Conservation (phyloP, 2,797 vertebrate genomes). For the Eulemur albifrons region DNA sequence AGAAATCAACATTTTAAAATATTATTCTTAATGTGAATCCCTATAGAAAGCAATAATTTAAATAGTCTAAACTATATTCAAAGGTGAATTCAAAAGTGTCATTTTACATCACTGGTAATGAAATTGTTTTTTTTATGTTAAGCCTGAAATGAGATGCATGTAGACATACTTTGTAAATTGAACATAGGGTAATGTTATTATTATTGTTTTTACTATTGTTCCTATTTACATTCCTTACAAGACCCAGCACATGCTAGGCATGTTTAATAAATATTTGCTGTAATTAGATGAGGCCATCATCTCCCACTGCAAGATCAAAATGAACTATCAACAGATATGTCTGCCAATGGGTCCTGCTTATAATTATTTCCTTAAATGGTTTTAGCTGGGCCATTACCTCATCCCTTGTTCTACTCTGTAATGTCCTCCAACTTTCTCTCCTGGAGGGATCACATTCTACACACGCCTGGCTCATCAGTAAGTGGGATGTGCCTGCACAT, state of each 20-base stretch:
- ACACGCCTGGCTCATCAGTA: not conserved
- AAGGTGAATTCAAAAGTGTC: not conserved
- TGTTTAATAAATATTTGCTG: not conserved
- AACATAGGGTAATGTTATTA: not conserved
- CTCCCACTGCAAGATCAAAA: not conserved
- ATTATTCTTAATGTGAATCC: not conserved
- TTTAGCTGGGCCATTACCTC: not conserved
- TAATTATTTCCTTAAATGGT: not conserved
- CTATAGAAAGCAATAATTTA: not conserved
- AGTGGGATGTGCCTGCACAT: not conserved
- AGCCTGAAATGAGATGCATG: not conserved
- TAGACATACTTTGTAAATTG: not conserved
- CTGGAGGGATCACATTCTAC: not conserved
- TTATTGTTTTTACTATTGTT: not conserved
- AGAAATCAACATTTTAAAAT: not conserved
- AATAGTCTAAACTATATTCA: not conserved
- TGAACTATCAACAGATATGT: not conserved
- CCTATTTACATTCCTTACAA: not conserved
- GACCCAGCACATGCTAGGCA: not conserved
- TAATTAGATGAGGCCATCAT: not conserved
- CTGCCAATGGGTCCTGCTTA: not conserved
- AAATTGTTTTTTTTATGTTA: not conserved
- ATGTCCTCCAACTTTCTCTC: not conserved
- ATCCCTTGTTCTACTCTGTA: not conserved
- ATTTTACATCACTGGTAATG: conserved; percentile 5